Percentiles rank a stretch among this genome's conserved stretches.
Evolutionary conservation across 2,113 vertebrate species (phyloP).

Genomic region (Elephantulus edwardii): DNA sequence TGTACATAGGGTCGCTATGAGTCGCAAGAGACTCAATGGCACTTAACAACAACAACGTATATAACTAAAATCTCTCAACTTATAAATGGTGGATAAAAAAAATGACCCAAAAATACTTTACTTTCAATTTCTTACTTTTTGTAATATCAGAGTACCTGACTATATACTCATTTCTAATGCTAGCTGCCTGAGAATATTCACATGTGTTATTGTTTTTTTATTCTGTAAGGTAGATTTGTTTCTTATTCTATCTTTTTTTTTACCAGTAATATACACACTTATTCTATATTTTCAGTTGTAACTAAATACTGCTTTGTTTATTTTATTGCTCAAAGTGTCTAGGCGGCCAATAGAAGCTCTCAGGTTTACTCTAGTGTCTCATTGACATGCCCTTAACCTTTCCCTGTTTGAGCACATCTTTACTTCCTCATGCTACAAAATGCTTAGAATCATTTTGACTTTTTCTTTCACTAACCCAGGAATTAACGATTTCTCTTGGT

Average conservation of each 20-base stretch:
- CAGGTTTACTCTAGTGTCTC: not conserved
- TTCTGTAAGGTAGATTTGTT: not conserved
- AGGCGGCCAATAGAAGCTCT: not conserved
- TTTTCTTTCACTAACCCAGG: not conserved
- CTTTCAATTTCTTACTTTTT: not conserved
- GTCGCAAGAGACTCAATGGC: no score
- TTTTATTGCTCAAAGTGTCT: not conserved
- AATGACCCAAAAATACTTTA: not conserved
- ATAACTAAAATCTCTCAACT: slow-evolving; percentile 40
- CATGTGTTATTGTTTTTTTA: not conserved
- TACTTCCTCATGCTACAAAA: not conserved
- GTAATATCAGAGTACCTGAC: not conserved
- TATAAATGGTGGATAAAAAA: not conserved
- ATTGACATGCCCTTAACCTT: not conserved
- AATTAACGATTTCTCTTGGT: slow-evolving; percentile 9
- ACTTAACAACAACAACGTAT: no score
- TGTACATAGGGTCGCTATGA: no score
- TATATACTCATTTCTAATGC: not conserved
- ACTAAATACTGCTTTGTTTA: slow-evolving; percentile 9
- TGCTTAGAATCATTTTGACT: not conserved
- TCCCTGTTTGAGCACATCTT: not conserved
- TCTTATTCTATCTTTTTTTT: slow-evolving; percentile 5
- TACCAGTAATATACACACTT: slow-evolving; percentile 4
- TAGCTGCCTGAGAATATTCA: not conserved
- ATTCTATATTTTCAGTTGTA: slow-evolving; percentile 43